Base-by-base conservation (phyloP, 2,113 vertebrate species). In the Clarias batrachus region DNA sequence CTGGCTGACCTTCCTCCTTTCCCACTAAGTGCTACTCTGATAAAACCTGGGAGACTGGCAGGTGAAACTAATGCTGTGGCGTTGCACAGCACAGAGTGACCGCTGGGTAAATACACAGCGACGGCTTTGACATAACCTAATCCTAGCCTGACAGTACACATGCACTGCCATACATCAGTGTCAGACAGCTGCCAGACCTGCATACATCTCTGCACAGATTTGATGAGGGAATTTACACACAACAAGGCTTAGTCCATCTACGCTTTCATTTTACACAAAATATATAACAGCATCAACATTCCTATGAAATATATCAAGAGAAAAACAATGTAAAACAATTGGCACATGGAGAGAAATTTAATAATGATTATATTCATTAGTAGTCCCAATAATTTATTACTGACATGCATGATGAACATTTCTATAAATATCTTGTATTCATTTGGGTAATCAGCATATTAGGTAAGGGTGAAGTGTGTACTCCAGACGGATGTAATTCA, bases 101-200 rank as follows among this genome's bases (percentile, higher is more conserved):
- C 56, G 16, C 88, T 87, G 93, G 93, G 92, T 92, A 93, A 93
- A 93, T 91, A 89, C 84, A 73, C 87, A 82, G 85, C 85, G 60
- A 85, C 85, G 88, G 89, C 91, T 91, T 91, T 93, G 93, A 95
- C 94, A 94, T 94, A 95, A 94, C 93, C 92, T 94, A 94, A 95
- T 95, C 93, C 84, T 81, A 60, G 76, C 76, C 86, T 88, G 87
- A 88, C 83, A 70, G 82, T 82, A 88, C 76, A 83, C 76, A 81
- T 60, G 83, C 84, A 80, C 91, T 87, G 93, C 89, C 91, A 95
- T 96, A 94, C 63, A 96, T 96, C 95, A 95, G 92, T 95, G 94
- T 93, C 95, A 95, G 93, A 88, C 86, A 90, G 81, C 89, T n/a
- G 59, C 89, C 89, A 91, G 90, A 93, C 86, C 77, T 89, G 87